These are phyloP conservation scores for Catocala fraxini DNA, from an alignment of 2,888 invertebrate genomes.

Conservation along the genomic window DNA sequence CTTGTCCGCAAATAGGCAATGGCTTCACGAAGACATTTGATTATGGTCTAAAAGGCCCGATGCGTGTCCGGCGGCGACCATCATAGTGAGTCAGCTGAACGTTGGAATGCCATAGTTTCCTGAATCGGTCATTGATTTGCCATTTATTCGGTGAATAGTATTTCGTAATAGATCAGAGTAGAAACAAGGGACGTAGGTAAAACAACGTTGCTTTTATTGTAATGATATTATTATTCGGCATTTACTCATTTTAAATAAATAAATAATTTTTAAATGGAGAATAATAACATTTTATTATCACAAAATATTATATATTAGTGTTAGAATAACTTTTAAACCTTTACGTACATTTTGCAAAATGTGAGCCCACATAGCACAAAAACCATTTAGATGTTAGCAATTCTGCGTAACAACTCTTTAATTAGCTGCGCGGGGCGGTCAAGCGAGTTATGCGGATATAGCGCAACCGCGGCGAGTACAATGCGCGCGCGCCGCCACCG, in stretches of 20 bases:
- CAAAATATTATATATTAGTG: too few species aligned
- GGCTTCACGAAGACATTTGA: conserved; percentile 44
- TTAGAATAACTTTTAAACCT: not conserved
- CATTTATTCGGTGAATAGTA: conserved; percentile 50
- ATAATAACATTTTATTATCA: too few species aligned
- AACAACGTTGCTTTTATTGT: not conserved
- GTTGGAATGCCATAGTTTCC: conserved; percentile 78
- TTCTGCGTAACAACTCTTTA: conserved; percentile 52
- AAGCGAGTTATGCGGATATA: conserved; percentile 81
- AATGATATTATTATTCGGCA: too few species aligned
- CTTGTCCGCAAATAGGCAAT: conserved; percentile 44
- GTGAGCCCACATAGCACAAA: conserved; percentile 36
- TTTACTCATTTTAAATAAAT: too few species aligned
- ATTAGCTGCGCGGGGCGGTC: conserved; percentile 60
- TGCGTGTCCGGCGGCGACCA: conserved; percentile 30
- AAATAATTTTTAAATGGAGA: too few species aligned
- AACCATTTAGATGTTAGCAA: conserved; percentile 42
- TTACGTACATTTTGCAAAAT: conserved; percentile 30
- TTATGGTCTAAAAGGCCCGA: conserved; percentile 40
- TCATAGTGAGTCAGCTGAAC: conserved; percentile 58
- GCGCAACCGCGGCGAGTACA: conserved; percentile 71
- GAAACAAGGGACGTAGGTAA: not conserved
- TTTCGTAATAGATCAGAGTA: conserved; percentile 10
- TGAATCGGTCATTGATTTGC: conserved; percentile 60
- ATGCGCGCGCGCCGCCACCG: conserved; percentile 46